A percentile compares a stretch with the other conserved stretches of the same genome.
These are phyloP conservation scores for Idaea biselata DNA, from an alignment of 2,888 invertebrate genomes.

Conservation along the genomic window DNA sequence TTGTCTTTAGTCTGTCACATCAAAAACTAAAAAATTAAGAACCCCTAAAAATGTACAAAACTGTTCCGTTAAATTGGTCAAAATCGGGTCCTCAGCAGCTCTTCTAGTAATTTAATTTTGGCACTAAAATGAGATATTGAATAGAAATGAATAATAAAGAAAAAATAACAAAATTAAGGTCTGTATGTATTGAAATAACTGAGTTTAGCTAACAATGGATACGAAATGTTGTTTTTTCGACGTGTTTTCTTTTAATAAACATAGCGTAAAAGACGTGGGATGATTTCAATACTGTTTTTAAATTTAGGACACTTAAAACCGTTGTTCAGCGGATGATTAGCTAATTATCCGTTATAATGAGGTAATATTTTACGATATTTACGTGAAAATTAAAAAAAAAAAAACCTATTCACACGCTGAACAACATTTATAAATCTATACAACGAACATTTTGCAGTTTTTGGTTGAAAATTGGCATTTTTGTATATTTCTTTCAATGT, in stretches of 20 bases:
- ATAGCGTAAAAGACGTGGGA: slow-evolving; percentile 29
- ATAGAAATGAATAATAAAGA: background rate
- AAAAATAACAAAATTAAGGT: slow-evolving; percentile 13
- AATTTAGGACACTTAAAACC: background rate
- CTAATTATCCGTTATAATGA: too few species aligned
- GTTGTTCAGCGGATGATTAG: background rate
- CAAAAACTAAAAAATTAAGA: too few species aligned
- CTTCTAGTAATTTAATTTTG: too few species aligned
- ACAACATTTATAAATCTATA: slow-evolving; percentile 1
- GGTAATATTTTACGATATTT: too few species aligned
- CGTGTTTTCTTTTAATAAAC: slow-evolving; percentile 29
- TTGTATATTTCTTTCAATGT: slow-evolving; percentile 12
- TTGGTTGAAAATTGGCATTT: slow-evolving; percentile 20
- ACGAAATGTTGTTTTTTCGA: slow-evolving; percentile 26
- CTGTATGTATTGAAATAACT: slow-evolving; percentile 5
- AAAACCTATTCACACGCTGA: background rate
- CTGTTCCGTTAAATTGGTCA: too few species aligned
- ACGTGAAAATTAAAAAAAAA: too few species aligned
- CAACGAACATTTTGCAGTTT: slow-evolving; percentile 21
- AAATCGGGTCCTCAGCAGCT: too few species aligned
- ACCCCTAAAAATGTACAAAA: background rate
- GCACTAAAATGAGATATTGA: too few species aligned
- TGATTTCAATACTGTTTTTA: slow-evolving; percentile 1
- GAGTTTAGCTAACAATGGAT: background rate
- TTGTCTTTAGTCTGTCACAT: too few species aligned